These are phyloP conservation scores for Antechinus stuartii DNA, from an alignment of 2,113 vertebrate genomes.

Conservation along the genomic window DNA sequence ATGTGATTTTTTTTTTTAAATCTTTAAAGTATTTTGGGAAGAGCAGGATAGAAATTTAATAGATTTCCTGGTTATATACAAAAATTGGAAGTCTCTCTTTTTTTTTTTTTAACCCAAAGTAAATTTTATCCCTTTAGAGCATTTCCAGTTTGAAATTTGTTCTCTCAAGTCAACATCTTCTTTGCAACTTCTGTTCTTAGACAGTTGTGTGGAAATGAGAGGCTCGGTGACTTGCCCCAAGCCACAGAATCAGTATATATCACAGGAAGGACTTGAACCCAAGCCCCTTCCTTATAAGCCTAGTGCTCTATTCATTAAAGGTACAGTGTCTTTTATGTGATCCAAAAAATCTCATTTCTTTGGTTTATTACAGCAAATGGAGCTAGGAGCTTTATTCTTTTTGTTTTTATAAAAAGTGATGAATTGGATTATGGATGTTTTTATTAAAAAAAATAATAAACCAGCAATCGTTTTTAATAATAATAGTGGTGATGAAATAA, in stretches of 20 bases:
- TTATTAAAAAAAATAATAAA: not conserved
- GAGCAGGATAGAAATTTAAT: not conserved
- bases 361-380: not conserved
- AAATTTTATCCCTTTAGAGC: not conserved
- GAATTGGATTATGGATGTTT: not conserved
- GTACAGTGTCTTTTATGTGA: not conserved
- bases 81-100: not conserved
- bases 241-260: not conserved
- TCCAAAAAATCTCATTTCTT: not conserved
- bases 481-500: not conserved
- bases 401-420: not conserved
- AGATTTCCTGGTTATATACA: not conserved
- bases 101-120: no score
- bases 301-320: not conserved
- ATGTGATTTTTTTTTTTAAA: not conserved
- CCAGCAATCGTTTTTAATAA: not conserved
- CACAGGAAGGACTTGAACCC: not conserved
- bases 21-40: not conserved
- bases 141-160: not conserved
- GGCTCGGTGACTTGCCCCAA: not conserved
- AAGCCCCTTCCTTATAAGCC: not conserved
- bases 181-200: not conserved
- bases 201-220: not conserved
- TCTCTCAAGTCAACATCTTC: not conserved
- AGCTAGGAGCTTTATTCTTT: fast-evolving